Percentiles rank a stretch among this genome's conserved stretches.
These are phyloP conservation scores for Hoplias malabaricus DNA, from an alignment of 2,113 vertebrate species.

Conservation along the genomic window DNA sequence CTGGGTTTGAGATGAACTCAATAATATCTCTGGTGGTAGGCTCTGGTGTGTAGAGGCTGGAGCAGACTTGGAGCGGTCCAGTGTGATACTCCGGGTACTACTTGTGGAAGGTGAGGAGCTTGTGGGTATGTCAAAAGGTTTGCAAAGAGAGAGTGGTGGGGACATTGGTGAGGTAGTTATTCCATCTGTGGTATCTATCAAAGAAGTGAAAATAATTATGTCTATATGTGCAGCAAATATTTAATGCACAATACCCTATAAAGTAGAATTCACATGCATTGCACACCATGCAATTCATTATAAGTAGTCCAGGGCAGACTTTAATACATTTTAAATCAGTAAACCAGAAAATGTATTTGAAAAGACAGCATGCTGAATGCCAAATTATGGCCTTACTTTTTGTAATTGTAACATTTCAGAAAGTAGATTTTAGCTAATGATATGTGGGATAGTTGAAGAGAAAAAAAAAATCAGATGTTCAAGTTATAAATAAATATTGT, in stretches of 20 bases:
- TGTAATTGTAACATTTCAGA: not conserved
- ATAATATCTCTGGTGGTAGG: slow-evolving; percentile 62
- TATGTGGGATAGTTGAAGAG: not conserved
- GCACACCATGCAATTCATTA: slow-evolving; percentile 35
- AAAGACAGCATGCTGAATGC: slow-evolving; percentile 7
- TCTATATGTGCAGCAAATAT: not conserved
- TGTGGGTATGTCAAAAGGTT: slow-evolving; percentile 74
- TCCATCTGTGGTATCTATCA: slow-evolving; percentile 84
- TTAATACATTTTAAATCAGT: not conserved
- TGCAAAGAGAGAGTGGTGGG: slow-evolving; percentile 80
- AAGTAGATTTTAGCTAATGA: not conserved
- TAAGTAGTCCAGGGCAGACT: not conserved
- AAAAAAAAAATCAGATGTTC: not conserved
- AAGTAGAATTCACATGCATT: slow-evolving; percentile 11
- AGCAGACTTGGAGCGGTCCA: slow-evolving; percentile 74
- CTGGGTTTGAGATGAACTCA: slow-evolving; percentile 26
- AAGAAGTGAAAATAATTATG: slow-evolving; percentile 26
- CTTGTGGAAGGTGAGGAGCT: slow-evolving; percentile 70
- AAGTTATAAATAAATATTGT: not conserved
- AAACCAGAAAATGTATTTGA: not conserved
- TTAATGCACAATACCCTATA: not conserved
- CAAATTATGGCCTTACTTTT: not conserved
- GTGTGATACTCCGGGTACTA: slow-evolving; percentile 65
- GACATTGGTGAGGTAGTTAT: slow-evolving; percentile 97
- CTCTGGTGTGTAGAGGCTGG: slow-evolving; percentile 68